These are phyloP conservation scores for Heliornis fulica DNA, from an alignment of 2,113 vertebrate species.

Conservation along the genomic window DNA sequence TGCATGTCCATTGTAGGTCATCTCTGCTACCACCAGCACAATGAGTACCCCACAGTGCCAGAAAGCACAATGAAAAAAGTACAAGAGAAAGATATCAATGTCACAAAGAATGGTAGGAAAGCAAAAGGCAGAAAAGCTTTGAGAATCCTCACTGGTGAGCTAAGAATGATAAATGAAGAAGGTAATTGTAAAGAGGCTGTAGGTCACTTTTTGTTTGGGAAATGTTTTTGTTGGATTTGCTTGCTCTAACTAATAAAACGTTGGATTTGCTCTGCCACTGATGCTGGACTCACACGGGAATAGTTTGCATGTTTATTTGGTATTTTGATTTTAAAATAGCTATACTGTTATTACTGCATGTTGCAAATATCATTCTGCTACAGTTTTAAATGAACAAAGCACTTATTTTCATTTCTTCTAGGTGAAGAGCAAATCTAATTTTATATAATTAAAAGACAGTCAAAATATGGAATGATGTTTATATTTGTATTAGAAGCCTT, in stretches of 20 bases:
- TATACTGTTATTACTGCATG: background rate
- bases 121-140: background rate
- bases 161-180: background rate
- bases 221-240: background rate
- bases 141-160: background rate
- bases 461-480: background rate
- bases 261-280: background rate
- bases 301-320: background rate
- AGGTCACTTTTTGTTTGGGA: background rate
- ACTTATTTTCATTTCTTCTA: background rate
- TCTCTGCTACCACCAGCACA: background rate
- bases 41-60: background rate
- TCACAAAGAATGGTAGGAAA: background rate
- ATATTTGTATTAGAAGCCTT: background rate
- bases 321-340: background rate
- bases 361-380: background rate
- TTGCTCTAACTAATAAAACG: background rate
- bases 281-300: background rate
- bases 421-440: background rate
- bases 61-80: background rate
- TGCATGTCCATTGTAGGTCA: background rate
- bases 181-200: background rate
- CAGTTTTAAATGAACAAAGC: background rate
- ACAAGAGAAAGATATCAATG: background rate
- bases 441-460: background rate